Base-by-base conservation (phyloP, 2,888 invertebrate genomes). In the Tenthredo notha region DNA sequence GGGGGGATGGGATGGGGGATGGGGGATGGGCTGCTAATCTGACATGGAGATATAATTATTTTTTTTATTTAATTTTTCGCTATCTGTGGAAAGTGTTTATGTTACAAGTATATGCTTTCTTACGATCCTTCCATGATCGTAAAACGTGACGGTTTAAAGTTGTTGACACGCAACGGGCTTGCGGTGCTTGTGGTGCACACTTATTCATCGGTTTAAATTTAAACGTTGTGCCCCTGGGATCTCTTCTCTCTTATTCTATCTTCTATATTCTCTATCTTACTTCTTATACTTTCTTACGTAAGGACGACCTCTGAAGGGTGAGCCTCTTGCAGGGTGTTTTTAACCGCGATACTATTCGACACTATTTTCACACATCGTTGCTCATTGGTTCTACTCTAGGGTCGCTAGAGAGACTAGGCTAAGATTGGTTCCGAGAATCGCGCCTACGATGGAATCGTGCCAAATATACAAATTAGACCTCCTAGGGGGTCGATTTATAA, bases 191-290 rank as follows among this genome's bases (percentile, higher is more conserved):
- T 29, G n/a, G n/a, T 33, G 70, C 67, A 82, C 86, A 86, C 88
- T 89, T 89, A 89, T 89, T 89, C 89, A 89, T 86, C 87, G 88
- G 88, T 87, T 89, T 89, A 89, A 89, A 89, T 89, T 89, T 88
- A 87, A 88, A 85, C 87, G 84, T 82, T 67, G 47, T 83, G 80
- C 84, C 87, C 84, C 86, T 84, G 85, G 72, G 86, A 70, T 70
- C 77, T 37, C 58, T 78, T 37, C 70, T 70, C 37, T 70, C 18
- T 33, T 37, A 15, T 40, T 75, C 25, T n/a, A 21, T 67, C 5
- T n/a, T 54, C 6, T 54, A 54, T 50, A 18, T 67, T 33, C 75
- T 50, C 75, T 50, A 25, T 43, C 67, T 33, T 67, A 33, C 67
- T 67, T 15, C 12, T 47, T 67, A 33, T 58, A 80, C 72, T 43